Evolutionary conservation across 2,113 vertebrate genomes (phyloP).

Genomic region (Varanus salvator): DNA sequence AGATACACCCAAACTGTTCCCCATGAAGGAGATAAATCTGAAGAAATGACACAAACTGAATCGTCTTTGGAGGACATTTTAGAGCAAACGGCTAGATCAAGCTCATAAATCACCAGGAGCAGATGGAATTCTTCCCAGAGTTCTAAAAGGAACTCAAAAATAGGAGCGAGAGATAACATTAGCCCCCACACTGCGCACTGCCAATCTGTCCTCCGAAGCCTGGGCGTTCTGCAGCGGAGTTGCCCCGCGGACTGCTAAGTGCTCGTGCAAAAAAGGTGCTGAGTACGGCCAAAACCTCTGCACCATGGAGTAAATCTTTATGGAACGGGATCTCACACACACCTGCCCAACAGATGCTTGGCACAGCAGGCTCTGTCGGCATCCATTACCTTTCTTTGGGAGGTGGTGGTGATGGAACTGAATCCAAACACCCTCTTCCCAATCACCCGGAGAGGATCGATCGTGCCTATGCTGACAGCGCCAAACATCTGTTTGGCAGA

Average conservation of each 20-base stretch:
- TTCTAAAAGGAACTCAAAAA: neutral
- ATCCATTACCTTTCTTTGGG: neutral
- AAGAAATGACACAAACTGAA: conserved; percentile 23
- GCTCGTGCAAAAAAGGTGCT: neutral
- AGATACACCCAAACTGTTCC: conserved; percentile 16
- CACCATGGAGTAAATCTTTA: neutral
- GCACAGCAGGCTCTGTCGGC: neutral
- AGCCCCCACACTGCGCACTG: neutral
- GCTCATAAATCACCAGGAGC: conserved; percentile 27
- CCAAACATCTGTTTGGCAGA: neutral
- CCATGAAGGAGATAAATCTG: conserved; percentile 34
- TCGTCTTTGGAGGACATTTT: conserved; percentile 25
- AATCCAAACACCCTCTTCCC: neutral
- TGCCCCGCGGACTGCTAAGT: too few species aligned
- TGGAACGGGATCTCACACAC: neutral
- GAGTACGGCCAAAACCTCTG: neutral
- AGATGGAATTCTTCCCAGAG: conserved; percentile 31
- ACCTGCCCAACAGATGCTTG: conserved; percentile 1
- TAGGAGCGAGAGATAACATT: neutral
- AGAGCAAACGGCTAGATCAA: conserved; percentile 25
- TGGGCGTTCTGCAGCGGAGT: neutral
- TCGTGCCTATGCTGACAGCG: neutral
- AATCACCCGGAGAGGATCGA: neutral
- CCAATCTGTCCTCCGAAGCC: neutral
- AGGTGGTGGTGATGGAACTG: neutral